Conservation (phyloP, 2,113 vertebrate species). For the Cyphomyrus plagiostoma region DNA sequence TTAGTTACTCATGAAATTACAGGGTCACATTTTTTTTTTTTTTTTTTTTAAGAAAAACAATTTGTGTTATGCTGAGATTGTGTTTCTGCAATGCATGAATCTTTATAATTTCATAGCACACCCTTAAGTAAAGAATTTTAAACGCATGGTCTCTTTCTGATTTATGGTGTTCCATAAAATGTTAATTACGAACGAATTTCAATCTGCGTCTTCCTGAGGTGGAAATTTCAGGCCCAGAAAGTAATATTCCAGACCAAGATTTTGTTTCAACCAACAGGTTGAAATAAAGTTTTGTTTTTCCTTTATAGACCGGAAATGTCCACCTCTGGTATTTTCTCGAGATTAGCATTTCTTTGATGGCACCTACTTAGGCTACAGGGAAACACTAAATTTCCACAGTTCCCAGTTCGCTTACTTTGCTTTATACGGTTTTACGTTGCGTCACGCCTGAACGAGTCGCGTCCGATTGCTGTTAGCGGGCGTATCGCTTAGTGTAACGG, state of each 20-base stretch:
- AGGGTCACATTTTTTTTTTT: neutral
- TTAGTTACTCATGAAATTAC: neutral
- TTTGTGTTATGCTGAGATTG: neutral
- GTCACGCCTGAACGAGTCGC: too few relatives aligned
- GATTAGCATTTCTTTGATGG: neutral
- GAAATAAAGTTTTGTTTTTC: neutral
- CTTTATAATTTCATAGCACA: neutral
- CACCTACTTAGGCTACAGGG: neutral
- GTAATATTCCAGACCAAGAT: neutral
- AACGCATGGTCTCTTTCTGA: neutral
- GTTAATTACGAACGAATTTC: neutral
- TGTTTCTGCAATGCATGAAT: neutral
- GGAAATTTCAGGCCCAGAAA: neutral
- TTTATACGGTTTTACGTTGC: neutral
- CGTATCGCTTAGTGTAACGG: neutral
- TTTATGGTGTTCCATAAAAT: neutral
- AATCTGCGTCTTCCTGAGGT: neutral
- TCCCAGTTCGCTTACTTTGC: neutral
- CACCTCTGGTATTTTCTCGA: neutral
- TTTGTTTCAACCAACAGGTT: too few relatives aligned
- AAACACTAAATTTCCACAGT: neutral
- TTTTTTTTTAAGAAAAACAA: neutral
- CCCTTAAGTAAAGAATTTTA: neutral
- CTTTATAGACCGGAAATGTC: neutral
- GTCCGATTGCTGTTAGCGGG: neutral